Conservation (phyloP, 2,113 vertebrate species). For the Crotalus tigris region DNA sequence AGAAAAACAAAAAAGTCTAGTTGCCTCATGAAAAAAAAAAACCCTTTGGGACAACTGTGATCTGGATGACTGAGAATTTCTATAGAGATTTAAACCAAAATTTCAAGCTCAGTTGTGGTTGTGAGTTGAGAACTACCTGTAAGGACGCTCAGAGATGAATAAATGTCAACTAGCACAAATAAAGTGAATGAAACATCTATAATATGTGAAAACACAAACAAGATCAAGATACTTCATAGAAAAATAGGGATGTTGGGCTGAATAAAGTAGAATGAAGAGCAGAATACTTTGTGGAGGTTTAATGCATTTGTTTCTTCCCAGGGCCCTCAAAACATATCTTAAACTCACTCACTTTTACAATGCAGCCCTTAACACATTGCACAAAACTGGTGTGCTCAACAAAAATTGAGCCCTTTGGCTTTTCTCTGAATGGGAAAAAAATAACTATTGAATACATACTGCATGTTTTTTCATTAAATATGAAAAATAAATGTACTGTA, state of each 20-base stretch:
- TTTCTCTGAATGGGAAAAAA: not conserved
- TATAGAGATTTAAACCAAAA: not conserved
- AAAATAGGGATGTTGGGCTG: not conserved
- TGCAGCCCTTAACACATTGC: not conserved
- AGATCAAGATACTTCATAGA: not conserved
- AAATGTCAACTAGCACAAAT: not conserved
- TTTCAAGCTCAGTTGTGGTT: not conserved
- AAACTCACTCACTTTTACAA: not conserved
- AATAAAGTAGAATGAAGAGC: not conserved
- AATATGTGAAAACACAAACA: not conserved
- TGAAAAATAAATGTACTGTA: not conserved
- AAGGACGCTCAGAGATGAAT: not conserved
- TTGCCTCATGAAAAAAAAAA: too few relatives aligned
- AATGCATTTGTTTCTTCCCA: not conserved
- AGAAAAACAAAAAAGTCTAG: too few relatives aligned
- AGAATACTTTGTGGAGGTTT: not conserved
- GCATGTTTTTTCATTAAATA: not conserved
- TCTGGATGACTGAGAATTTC: too few relatives aligned
- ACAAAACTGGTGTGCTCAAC: not conserved
- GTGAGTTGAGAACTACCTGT: not conserved
- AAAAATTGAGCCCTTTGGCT: not conserved
- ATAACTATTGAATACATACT: not conserved
- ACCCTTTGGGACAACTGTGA: too few relatives aligned
- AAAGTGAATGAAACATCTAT: not conserved
- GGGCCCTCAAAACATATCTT: too few relatives aligned